Conservation (phyloP, 92 coral and sea anemone genomes). For the Heteractis magnifica region DNA sequence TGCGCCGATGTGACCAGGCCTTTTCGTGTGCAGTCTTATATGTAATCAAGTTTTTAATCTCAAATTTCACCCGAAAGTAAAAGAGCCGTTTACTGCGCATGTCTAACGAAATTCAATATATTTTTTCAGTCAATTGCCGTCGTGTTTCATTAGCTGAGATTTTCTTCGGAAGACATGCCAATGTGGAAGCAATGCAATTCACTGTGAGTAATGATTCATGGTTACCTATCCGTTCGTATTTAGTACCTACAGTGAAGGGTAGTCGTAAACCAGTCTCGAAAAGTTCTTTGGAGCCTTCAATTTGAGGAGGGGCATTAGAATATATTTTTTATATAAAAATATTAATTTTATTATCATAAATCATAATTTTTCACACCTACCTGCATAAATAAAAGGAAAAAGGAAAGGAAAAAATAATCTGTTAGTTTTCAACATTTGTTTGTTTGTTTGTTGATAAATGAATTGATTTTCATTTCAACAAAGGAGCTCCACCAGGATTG, state of each 20-base stretch:
- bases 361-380: no score
- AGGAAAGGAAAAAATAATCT: neutral
- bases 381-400: no score
- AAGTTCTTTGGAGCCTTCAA: no score
- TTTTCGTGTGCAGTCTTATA: no score
- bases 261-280: no score
- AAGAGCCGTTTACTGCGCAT: no score
- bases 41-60: no score
- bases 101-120: neutral
- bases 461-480: neutral
- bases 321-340: no score
- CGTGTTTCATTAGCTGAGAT: slow-evolving; percentile 80
- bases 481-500: slow-evolving; percentile 89
- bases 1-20: no score
- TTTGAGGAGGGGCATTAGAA: no score
- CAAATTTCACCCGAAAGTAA: no score
- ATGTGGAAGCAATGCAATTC: slow-evolving; percentile 77
- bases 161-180: slow-evolving; percentile 79
- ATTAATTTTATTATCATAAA: no score
- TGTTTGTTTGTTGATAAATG: neutral
- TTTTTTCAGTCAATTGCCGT: slow-evolving; percentile 64
- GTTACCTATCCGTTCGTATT: neutral
- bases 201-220: slow-evolving; percentile 38
- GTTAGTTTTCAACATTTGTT: neutral
- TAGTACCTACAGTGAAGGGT: neutral